Evolutionary conservation across 2,888 invertebrate genomes (phyloP).

Genomic region (Parnassius glacialis): DNA sequence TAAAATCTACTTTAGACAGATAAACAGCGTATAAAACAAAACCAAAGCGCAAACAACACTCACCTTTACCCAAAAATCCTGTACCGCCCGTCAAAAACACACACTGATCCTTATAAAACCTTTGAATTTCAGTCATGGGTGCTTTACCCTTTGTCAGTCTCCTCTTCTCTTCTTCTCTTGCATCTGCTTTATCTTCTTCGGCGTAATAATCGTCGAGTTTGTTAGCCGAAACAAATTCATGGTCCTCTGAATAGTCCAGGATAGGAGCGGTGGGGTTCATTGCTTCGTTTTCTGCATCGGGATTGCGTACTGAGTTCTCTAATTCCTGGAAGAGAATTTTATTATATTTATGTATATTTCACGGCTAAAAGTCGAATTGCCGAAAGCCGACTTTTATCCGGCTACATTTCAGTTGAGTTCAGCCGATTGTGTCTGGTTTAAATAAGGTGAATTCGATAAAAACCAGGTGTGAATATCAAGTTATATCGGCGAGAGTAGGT

Average conservation of each 20-base stretch:
- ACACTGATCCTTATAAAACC: constrained; percentile 68
- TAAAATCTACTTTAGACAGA: too few species aligned
- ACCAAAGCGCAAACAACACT: constrained; percentile 40
- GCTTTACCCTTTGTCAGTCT: constrained; percentile 71
- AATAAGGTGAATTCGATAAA: too few species aligned
- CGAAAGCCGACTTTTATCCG: too few species aligned
- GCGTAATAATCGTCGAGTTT: constrained; percentile 73
- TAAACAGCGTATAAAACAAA: constrained; percentile 14
- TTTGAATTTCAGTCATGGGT: constrained; percentile 57
- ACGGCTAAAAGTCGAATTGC: too few species aligned
- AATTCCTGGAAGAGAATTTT: constrained; percentile 49
- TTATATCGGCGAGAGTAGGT: too few species aligned
- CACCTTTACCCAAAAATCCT: constrained; percentile 76
- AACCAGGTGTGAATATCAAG: too few species aligned
- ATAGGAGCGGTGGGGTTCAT: constrained; percentile 69
- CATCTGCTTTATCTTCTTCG: constrained; percentile 67
- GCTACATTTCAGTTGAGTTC: too few species aligned
- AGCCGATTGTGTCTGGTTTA: too few species aligned
- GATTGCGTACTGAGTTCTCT: constrained; percentile 58
- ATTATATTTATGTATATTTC: too few species aligned
- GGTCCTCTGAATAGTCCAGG: constrained; percentile 76
- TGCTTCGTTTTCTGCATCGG: constrained; percentile 61
- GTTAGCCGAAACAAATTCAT: constrained; percentile 74
- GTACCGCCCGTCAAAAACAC: constrained; percentile 74
- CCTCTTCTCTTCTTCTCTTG: constrained; percentile 70